Conservation (phyloP, 2,113 vertebrate species). For the Perccottus glenii region DNA sequence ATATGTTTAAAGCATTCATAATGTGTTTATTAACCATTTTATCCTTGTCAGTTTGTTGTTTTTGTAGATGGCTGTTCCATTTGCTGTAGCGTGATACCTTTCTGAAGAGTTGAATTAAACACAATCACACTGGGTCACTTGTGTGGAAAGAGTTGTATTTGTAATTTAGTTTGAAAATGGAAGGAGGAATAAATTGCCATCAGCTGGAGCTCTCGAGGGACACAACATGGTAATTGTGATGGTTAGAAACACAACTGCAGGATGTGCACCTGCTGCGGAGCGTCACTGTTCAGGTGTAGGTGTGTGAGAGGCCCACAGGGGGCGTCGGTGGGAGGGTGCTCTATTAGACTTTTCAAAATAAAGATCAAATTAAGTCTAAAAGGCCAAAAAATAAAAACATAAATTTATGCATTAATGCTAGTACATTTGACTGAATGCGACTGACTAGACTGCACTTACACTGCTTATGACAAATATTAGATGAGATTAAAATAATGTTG, state of each 20-base stretch:
- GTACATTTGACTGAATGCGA: slow-evolving; percentile 49
- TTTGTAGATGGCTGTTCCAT: no score
- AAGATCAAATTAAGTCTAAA: no score
- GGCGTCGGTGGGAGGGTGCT: slow-evolving; percentile 58
- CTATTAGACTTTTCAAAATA: slow-evolving; percentile 32
- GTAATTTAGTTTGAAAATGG: slow-evolving; percentile 41
- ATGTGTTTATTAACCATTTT: no score
- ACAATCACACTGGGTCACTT: slow-evolving; percentile 26
- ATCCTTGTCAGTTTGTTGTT: no score
- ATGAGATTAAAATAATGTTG: no score
- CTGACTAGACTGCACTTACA: neutral
- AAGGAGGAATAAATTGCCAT: slow-evolving; percentile 35
- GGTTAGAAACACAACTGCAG: slow-evolving; percentile 51
- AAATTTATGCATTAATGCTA: no score
- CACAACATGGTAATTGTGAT: slow-evolving; percentile 42
- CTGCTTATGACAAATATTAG: no score
- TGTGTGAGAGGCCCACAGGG: slow-evolving; percentile 53
- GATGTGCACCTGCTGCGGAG: slow-evolving; percentile 47
- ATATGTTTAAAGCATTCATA: no score
- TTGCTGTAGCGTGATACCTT: neutral
- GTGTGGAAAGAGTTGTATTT: slow-evolving; percentile 21
- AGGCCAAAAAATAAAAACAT: no score
- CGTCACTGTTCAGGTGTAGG: slow-evolving; percentile 48
- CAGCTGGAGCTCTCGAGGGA: slow-evolving; percentile 35
- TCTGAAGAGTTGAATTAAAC: slow-evolving; percentile 22